These are phyloP conservation scores for Petromus typicus DNA, from an alignment of 2,113 vertebrate species.

Conservation along the genomic window DNA sequence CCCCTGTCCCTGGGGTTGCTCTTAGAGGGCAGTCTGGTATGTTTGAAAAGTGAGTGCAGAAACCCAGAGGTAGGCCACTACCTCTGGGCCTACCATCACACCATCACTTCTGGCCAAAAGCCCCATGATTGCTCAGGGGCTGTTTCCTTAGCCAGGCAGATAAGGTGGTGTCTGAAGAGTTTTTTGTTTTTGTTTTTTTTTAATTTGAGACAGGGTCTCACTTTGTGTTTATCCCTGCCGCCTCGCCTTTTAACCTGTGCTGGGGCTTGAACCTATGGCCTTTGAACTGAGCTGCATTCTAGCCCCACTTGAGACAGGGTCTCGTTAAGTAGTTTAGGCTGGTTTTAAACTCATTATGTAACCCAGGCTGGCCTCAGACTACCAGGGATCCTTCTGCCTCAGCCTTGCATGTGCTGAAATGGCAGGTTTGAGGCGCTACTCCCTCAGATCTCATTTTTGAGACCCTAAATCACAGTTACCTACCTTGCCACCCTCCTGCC, in stretches of 20 bases:
- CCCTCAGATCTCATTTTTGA: neutral
- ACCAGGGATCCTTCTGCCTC: neutral
- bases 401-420: neutral
- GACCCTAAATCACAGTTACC: neutral
- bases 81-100: fast-evolving
- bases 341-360: neutral
- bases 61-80: too few species aligned
- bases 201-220: too few species aligned
- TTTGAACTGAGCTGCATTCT: neutral
- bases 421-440: neutral
- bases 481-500: neutral
- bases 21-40: neutral
- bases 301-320: neutral
- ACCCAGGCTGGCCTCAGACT: neutral
- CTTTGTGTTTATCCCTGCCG: too few species aligned
- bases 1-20: neutral
- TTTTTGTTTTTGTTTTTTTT: neutral
- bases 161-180: neutral
- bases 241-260: neutral
- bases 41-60: neutral
- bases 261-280: neutral
- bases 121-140: neutral
- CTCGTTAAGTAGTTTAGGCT: neutral
- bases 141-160: neutral
- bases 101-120: neutral